phyloP scores from a whole-genome alignment of 2,888 invertebrate genomes.

The Panopea generosa region DNA sequence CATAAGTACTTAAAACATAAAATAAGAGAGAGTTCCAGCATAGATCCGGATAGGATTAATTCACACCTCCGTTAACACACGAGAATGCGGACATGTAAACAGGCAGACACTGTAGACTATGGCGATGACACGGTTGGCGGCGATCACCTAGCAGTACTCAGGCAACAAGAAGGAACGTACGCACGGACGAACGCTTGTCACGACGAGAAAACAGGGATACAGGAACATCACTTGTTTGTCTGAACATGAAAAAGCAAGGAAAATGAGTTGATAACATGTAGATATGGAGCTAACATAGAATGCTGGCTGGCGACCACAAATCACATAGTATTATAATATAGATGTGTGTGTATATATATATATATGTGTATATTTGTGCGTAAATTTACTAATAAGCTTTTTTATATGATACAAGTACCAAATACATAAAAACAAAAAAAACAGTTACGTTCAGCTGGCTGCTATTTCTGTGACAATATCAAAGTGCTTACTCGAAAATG shows the following conservation, averaged over 20 bases:
- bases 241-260: slow-evolving; percentile 65
- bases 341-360: too few species aligned
- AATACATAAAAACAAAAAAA: too few species aligned
- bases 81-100: slow-evolving; percentile 31
- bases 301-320: slow-evolving; percentile 27
- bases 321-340: too few species aligned
- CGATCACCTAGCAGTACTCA: slow-evolving; percentile 34
- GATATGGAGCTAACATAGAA: not conserved
- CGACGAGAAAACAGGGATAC: slow-evolving; percentile 53
- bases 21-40: slow-evolving; percentile 1
- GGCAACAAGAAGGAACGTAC: slow-evolving; percentile 52
- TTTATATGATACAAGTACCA: too few species aligned
- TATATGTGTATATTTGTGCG: too few species aligned
- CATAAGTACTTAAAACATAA: slow-evolving; percentile 3
- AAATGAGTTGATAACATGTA: slow-evolving; percentile 33
- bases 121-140: slow-evolving; percentile 6
- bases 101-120: slow-evolving; percentile 18
- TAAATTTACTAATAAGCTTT: too few species aligned
- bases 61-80: slow-evolving; percentile 12
- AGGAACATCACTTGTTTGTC: slow-evolving; percentile 58
- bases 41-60: slow-evolving; percentile 8
- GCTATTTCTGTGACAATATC: too few species aligned
- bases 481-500: too few species aligned
- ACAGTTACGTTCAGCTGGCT: too few species aligned
- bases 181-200: slow-evolving; percentile 53